Evolutionary conservation across 2,113 vertebrate species (phyloP).

Genomic region (Gobio gobio): DNA sequence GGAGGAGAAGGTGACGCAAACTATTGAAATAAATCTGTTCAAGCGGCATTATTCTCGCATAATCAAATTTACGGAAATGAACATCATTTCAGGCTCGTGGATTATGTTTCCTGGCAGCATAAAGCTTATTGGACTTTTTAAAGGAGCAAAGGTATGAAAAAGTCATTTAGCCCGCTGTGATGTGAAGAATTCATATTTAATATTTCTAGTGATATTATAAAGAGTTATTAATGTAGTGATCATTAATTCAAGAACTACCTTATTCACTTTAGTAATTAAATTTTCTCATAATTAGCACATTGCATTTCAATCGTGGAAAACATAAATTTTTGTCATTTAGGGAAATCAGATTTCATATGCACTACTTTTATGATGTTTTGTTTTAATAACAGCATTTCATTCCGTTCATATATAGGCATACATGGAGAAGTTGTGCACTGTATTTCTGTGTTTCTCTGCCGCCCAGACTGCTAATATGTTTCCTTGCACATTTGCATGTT

Average conservation of each 20-base stretch:
- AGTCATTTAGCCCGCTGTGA: neutral
- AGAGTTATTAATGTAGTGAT: neutral
- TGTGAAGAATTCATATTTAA: neutral
- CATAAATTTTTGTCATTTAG: neutral
- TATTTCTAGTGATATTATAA: constrained; percentile 1
- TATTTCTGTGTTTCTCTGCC: too few relatives aligned
- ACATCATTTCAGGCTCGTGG: constrained; percentile 17
- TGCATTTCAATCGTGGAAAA: neutral
- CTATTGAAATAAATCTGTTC: constrained; percentile 27
- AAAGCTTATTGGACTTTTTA: constrained; percentile 34
- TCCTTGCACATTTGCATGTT: constrained; percentile 16
- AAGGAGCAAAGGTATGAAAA: constrained; percentile 26
- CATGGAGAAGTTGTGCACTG: too few relatives aligned
- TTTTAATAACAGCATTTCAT: neutral
- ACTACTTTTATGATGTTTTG: neutral
- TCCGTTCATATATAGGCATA: too few relatives aligned
- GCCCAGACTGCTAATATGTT: neutral
- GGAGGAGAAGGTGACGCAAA: constrained; percentile 29
- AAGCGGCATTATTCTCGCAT: constrained; percentile 8
- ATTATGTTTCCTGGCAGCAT: constrained; percentile 21
- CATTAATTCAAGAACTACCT: neutral
- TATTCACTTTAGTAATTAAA: neutral
- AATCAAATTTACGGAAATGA: constrained; percentile 24
- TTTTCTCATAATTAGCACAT: neutral
- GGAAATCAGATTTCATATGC: too few relatives aligned